These are phyloP conservation scores for Odontocolon sp. DNA, from an alignment of 2,888 invertebrate species.

Conservation along the genomic window DNA sequence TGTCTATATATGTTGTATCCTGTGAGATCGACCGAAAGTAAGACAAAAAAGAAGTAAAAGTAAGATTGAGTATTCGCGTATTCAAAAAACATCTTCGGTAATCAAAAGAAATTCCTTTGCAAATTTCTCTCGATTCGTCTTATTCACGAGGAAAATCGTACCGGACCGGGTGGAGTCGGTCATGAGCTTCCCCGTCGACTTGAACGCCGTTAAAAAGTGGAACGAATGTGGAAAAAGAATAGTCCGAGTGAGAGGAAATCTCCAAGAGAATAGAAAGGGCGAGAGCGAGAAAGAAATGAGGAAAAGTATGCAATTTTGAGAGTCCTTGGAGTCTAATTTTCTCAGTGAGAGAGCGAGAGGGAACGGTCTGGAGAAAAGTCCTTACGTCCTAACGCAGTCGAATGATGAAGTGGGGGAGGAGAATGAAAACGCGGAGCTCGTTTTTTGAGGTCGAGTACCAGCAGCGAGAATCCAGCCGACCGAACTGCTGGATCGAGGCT, in stretches of 20 bases:
- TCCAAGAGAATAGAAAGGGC: slow-evolving; percentile 10
- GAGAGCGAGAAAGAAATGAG: slow-evolving; percentile 14
- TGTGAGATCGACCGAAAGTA: background rate
- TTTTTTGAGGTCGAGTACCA: slow-evolving; percentile 58
- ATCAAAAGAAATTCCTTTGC: slow-evolving; percentile 22
- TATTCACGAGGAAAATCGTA: slow-evolving; percentile 42
- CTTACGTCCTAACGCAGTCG: slow-evolving; percentile 56
- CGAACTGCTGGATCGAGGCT: slow-evolving; percentile 33
- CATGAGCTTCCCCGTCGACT: slow-evolving; percentile 19
- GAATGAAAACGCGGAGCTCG: slow-evolving; percentile 44
- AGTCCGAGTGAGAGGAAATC: slow-evolving; percentile 22
- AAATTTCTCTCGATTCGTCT: slow-evolving; percentile 50
- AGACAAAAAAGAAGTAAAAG: background rate
- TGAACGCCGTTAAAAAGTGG: slow-evolving; percentile 50
- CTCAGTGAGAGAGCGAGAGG: slow-evolving; percentile 14
- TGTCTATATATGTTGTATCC: background rate
- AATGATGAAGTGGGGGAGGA: slow-evolving; percentile 27
- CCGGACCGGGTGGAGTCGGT: slow-evolving; percentile 17
- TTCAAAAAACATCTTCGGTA: slow-evolving; percentile 20
- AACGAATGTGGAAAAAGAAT: slow-evolving; percentile 34
- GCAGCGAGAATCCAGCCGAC: slow-evolving; percentile 28
- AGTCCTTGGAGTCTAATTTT: slow-evolving; percentile 59
- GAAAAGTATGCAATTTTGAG: slow-evolving; percentile 56
- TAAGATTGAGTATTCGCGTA: slow-evolving; percentile 11
- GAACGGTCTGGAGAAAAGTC: slow-evolving; percentile 17